These are phyloP conservation scores for Diachasma alloeum DNA, from an alignment of 1,140 invertebrate genomes.

Conservation along the genomic window DNA sequence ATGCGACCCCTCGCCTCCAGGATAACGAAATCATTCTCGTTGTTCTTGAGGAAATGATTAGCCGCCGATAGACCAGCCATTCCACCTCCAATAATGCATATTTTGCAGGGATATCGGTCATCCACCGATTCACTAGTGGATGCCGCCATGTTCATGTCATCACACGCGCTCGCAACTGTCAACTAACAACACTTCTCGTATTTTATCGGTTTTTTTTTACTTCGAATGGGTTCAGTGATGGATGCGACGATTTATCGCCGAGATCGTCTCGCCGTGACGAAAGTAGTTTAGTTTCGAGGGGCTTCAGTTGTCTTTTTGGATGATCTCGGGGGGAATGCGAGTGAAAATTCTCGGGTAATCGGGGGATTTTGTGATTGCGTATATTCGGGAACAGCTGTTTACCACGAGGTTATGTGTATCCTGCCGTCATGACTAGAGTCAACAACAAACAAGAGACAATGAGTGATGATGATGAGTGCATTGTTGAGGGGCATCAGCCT, in stretches of 20 bases:
- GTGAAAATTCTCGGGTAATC: not conserved
- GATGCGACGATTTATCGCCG: constrained; percentile 17
- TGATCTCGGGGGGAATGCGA: not conserved
- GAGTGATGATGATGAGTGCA: not conserved
- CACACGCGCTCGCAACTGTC: constrained; percentile 12
- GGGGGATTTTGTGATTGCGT: not conserved
- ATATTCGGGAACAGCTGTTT: constrained; percentile 42
- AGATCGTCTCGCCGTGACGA: not conserved
- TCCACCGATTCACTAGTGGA: constrained; percentile 52
- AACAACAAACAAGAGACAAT: constrained; percentile 22
- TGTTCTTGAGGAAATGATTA: constrained; percentile 83
- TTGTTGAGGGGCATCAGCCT: constrained; percentile 14
- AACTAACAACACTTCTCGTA: not conserved
- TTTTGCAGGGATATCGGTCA: constrained; percentile 67
- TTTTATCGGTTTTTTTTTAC: constrained; percentile 3
- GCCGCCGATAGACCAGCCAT: constrained; percentile 87
- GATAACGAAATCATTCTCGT: constrained; percentile 79
- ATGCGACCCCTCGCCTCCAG: constrained; percentile 82
- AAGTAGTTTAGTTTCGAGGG: no score
- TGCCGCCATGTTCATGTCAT: constrained; percentile 58
- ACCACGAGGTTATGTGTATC: constrained; percentile 43
- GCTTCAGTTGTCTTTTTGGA: not conserved
- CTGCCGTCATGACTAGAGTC: constrained; percentile 42
- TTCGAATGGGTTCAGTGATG: constrained; percentile 1
- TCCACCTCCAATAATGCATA: constrained; percentile 86